A percentile compares a stretch with the other conserved stretches of the same genome.
These are phyloP conservation scores for Pluvialis apricaria DNA, from an alignment of 2,113 vertebrate species.

Conservation along the genomic window DNA sequence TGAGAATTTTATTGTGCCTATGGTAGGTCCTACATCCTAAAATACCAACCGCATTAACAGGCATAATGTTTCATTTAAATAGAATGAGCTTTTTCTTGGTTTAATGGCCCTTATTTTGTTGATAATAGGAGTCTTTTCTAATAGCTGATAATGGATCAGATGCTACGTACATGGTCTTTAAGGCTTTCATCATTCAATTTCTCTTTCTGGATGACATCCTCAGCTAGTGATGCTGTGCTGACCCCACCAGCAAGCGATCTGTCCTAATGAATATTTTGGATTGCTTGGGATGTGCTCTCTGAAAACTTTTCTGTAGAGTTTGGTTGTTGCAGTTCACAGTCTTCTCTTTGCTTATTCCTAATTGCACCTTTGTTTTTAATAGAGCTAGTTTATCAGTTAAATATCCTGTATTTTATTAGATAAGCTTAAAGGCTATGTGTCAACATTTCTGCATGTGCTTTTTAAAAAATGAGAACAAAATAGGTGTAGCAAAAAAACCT, in stretches of 20 bases:
- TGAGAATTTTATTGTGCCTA: constrained; percentile 74
- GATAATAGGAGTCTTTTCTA: background rate
- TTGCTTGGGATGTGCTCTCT: background rate
- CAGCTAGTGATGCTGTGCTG: background rate
- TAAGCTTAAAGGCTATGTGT: background rate
- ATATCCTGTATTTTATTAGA: background rate
- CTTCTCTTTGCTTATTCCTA: background rate
- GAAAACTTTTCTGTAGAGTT: background rate
- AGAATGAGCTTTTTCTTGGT: background rate
- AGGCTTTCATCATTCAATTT: background rate
- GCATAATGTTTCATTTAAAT: constrained; percentile 42
- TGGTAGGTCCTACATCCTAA: constrained; percentile 43
- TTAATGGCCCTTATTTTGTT: constrained; percentile 28
- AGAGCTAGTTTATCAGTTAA: background rate
- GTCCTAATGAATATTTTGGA: background rate
- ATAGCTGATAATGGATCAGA: constrained; percentile 16
- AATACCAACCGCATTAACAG: constrained; percentile 25
- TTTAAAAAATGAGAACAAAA: background rate
- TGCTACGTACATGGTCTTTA: background rate
- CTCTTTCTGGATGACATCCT: background rate
- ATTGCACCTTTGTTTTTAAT: background rate
- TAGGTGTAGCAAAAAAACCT: background rate
- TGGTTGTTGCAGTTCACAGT: background rate
- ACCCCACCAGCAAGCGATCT: background rate
- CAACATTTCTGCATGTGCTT: background rate